These are phyloP conservation scores for Atrina japonica DNA, from an alignment of 2,888 invertebrate species.

Conservation along the genomic window DNA sequence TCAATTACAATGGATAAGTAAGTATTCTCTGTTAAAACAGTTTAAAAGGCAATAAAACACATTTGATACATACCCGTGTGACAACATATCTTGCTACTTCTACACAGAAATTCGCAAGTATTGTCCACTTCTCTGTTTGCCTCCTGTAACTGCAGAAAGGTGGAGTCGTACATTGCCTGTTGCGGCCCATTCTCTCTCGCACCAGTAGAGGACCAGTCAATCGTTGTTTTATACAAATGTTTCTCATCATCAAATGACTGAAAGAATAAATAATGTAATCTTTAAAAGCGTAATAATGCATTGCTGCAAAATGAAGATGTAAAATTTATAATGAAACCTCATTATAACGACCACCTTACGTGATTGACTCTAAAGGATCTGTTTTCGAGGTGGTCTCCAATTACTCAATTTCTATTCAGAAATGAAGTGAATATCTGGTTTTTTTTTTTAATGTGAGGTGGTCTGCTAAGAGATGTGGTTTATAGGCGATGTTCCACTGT, in stretches of 20 bases:
- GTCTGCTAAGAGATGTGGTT: no score
- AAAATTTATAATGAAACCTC: no score
- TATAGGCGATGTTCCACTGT: no score
- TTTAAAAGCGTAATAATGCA: background rate
- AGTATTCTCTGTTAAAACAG: no score
- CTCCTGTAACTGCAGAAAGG: slow-evolving; percentile 62
- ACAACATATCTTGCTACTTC: slow-evolving; percentile 72
- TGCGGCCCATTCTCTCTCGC: slow-evolving; percentile 1
- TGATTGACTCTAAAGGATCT: no score
- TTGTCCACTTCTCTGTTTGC: slow-evolving; percentile 71
- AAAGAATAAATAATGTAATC: slow-evolving; percentile 29
- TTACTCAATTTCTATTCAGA: no score
- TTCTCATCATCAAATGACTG: slow-evolving; percentile 61
- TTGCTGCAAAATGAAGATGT: background rate
- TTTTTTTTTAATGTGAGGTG: no score
- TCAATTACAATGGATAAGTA: no score
- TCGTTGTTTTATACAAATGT: slow-evolving; percentile 54
- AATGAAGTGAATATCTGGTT: no score
- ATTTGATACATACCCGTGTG: slow-evolving; percentile 74
- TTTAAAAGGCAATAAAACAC: no score
- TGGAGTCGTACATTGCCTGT: slow-evolving; percentile 22
- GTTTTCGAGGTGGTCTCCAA: no score
- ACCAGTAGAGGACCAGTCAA: slow-evolving; percentile 44
- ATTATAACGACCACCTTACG: no score
- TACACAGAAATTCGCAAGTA: slow-evolving; percentile 69